Evolutionary conservation across 2,113 vertebrate species (phyloP).

Genomic region (Notarius quadriscutis): DNA sequence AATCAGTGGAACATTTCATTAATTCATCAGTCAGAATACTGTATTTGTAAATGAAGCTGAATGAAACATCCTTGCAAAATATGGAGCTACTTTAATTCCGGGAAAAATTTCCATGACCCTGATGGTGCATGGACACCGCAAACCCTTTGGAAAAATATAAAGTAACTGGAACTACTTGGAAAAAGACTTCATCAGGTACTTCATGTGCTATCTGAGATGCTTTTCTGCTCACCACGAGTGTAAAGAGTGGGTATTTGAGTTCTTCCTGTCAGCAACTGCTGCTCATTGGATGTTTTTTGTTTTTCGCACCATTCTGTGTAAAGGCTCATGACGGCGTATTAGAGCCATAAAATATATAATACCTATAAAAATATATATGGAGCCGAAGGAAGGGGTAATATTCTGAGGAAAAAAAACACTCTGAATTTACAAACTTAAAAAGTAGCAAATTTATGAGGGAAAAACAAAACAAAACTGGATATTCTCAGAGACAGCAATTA

Average conservation of each 20-base stretch:
- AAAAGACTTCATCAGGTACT: neutral
- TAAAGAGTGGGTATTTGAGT: neutral
- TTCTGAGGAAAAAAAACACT: too few relatives aligned
- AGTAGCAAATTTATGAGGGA: too few relatives aligned
- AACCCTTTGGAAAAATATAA: neutral
- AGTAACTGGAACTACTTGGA: neutral
- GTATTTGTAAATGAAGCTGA: neutral
- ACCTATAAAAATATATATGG: too few relatives aligned
- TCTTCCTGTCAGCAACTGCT: neutral
- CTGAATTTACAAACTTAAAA: too few relatives aligned
- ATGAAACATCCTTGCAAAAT: neutral
- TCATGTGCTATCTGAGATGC: neutral
- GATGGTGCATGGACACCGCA: neutral
- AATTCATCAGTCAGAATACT: neutral
- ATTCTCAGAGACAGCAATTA: too few relatives aligned
- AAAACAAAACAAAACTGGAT: too few relatives aligned
- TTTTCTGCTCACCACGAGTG: neutral
- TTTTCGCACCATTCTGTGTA: neutral
- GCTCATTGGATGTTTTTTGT: neutral
- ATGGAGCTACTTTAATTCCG: too few relatives aligned
- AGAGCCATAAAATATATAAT: too few relatives aligned
- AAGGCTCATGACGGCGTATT: neutral
- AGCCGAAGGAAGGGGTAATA: too few relatives aligned
- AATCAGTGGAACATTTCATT: neutral
- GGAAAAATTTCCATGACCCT: neutral